Base-by-base conservation (phyloP, 2,888 invertebrate genomes). In the Tenthredo scrophulariae region DNA sequence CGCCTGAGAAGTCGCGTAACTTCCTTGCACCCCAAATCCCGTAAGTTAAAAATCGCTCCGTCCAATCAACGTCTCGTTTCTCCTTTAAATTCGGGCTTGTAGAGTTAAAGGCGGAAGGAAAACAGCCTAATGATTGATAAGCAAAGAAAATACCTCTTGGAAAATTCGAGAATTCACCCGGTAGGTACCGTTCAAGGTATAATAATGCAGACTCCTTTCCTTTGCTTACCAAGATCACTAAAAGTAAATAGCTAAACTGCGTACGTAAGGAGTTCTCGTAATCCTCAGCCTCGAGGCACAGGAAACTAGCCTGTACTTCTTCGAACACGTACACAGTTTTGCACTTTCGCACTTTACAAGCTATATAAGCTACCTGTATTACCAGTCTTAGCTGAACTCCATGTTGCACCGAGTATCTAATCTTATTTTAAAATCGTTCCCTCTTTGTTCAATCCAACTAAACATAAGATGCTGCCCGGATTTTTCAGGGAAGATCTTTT, bases 321-420 rank as follows among this genome's bases (percentile, higher is more conserved):
- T 62, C 13, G 62, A 62, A 62, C 4, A 13, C 62, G 26, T 62
- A 62, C 62, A 62, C 22, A 70, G 29, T 18, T 70, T 70, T 70
- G 70, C 70, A 33, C 70, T 70, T 33, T 37, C 70, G 18, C 37
- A 70, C 70, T 70, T 70, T 37, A 37, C 33, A n/a, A n/a, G 70
- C 33, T 37, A 37, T 70, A 37, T 70, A 13, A 70, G 15, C n/a
- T n/a, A 15, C 33, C n/a, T 13, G 37, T n/a, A 70, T 54, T 54
- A 37, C 37, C 70, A 37, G 33, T 37, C 37, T 70, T 37, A 9
- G 18, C 70, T 70, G 70, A 37, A n/a, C 33, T 15, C 15, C 5
- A 9, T 67, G 37, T 15, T 37, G 70, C 37, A 62, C 3, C 62
- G 70, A 37, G 18, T 70, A 4, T 70, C 33, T 37, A 70, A 70